Percentiles rank a stretch among this genome's conserved stretches.
Evolutionary conservation across 1,140 invertebrate genomes (phyloP).

Genomic region (Latrodectus geometricus): DNA sequence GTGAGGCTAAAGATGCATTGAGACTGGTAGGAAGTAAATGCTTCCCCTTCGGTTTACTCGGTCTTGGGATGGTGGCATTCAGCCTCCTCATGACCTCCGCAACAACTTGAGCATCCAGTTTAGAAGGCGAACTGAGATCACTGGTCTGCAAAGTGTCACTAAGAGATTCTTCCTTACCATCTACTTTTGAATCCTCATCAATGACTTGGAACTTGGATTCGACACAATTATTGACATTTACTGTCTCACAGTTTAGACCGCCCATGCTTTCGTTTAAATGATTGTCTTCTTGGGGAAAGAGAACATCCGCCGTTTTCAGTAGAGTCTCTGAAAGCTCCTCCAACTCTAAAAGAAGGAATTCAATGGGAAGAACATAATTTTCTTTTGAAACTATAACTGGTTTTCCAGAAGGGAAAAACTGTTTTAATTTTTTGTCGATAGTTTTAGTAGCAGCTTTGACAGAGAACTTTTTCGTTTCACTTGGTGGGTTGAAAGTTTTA

Average conservation of each 20-base stretch:
- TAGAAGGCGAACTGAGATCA: not conserved
- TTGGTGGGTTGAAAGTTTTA: not conserved
- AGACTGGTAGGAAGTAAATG: conserved; percentile 22
- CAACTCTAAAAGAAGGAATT: conserved; percentile 48
- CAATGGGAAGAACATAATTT: conserved; percentile 16
- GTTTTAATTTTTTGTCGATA: not conserved
- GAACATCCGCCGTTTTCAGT: conserved; percentile 11
- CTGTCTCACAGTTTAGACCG: not conserved
- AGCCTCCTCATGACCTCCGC: conserved; percentile 7
- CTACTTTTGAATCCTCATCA: conserved; percentile 4
- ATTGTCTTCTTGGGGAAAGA: conserved; percentile 40
- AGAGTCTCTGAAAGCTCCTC: conserved; percentile 31
- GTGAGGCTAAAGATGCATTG: conserved; percentile 20
- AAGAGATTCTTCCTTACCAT: not conserved
- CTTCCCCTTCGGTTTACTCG: not conserved
- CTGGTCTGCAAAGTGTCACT: not conserved
- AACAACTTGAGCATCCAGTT: not conserved
- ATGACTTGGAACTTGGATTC: conserved; percentile 16
- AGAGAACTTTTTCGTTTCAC: not conserved
- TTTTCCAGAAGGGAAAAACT: not conserved
- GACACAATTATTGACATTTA: not conserved
- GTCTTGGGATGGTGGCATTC: conserved; percentile 32
- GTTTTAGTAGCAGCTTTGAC: conserved; percentile 12
- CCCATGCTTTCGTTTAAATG: not conserved
- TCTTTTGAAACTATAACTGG: conserved; percentile 9